Evolutionary conservation across 2,797 vertebrate genomes (phyloP), one percentile per base, ranked within the genome.

Genomic region (Siniperca obscura): DNA sequence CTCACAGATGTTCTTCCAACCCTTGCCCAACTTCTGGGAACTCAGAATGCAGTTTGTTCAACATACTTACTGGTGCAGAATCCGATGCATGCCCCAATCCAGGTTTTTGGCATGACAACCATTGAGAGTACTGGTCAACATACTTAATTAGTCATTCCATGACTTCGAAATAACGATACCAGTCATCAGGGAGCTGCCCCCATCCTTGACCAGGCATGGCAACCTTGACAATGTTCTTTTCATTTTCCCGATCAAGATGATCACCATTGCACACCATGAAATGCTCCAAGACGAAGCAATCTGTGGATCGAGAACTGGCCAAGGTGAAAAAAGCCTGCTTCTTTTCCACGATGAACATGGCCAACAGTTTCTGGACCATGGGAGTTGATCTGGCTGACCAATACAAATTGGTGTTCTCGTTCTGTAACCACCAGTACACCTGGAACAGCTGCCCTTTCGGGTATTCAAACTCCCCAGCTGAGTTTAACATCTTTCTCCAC

Each of bases 401-500:
- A 3, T 70, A 40, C 22, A 57, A 70, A 14, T 1, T 70, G n/a
- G 36, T 38, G 3, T 44, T 71, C 38, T 71, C 52, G 2, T 70
- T 46, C 2, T 17, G 42, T 2, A 72, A 48, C 8, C 14, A 17
- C 14, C 56, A 72, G 14, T 50, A 9, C 11, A 70, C 36, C 3
- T 56, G 70, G 70, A 73, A 73, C 42, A 11, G 42, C 1, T 61
- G 56, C 27, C 70, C 11, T 0, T 61, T 73, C 2, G 27, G 70
- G 2, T 73, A 73, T 1, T 60, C 56, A 1, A 72, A 72, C 70
- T 72, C 70, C 5, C 40, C 42, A 48, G 56, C 56, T 0, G 21
- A 73, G 40, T 61, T 60, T 13, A 73, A 73, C 14, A 73, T 73
- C 2, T 61, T 73, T 7, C 12, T 73, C 17, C 56, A 48, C 42